Evolutionary conservation across 2,113 vertebrate species (phyloP), one percentile per base, ranked within the genome.

Genomic region (Tylochromis polylepis): DNA sequence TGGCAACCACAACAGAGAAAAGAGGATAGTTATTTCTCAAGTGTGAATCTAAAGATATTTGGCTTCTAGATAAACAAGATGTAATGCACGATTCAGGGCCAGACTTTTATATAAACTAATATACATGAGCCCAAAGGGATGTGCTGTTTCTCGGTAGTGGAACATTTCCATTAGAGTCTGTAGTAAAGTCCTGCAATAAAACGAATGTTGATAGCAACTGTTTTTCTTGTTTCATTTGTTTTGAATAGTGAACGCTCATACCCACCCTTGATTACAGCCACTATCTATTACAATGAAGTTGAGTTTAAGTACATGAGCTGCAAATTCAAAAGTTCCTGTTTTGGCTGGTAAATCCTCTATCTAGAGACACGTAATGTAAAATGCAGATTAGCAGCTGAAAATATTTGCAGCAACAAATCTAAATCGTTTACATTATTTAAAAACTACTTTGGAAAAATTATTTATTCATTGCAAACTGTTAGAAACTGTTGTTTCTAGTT

Each of bases 381-480:
- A 75, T 34, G 53, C 78, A 60, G 81, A 18, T 5, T 55, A 82
- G 62, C 60, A 84, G 80, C 84, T 53, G 60, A 86, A 51, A 27
- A 22, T 75, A 70, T 59, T 53, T 12, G 7, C n/a, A 41, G 67
- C 18, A 20, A 14, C 43, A 6, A 6, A 36, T 86, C 79, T n/a
- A 1, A 31, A 82, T 87, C 85, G 87, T 90, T 90, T 79, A 75
- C 86, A 38, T 24, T 12, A 18, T 89, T 94, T 65, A 92, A 94
- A 93, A 91, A 82, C 62, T 36, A 86, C 94, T 65, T 89, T 62
- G 36, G 58, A 9, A 60, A 34, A 22, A 24, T 95, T 1, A 97
- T 96, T 92, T 97, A 97, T 94, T 98, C 95, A 92, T 98, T 97
- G 95, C 75, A 88, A 88, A 94, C 90, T 77, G 82, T 75, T 78